Percentiles rank a stretch among this genome's conserved stretches.
phyloP scores from a whole-genome alignment of 2,797 vertebrate genomes.

The Ptychobarbus kaznakovi region DNA sequence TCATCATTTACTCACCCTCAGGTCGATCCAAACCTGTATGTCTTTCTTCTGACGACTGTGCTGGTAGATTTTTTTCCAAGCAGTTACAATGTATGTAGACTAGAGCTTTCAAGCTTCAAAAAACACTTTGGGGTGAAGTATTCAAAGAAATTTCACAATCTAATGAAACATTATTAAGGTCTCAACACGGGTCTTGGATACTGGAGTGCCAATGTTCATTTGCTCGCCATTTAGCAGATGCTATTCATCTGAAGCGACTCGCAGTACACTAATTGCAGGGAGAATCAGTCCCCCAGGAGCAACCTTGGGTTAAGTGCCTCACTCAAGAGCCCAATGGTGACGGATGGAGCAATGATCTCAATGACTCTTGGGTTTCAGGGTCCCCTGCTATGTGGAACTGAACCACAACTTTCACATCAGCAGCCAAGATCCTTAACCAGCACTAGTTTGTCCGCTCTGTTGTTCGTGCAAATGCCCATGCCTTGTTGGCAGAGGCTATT shows the following conservation, averaged over 20 bases:
- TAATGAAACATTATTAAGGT: constrained; percentile 1
- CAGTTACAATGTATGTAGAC: background rate
- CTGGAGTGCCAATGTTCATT: constrained; percentile 23
- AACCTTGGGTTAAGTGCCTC: constrained; percentile 46
- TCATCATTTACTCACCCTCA: constrained; percentile 2
- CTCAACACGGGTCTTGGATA: constrained; percentile 4
- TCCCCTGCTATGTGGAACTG: background rate
- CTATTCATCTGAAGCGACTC: constrained; percentile 17
- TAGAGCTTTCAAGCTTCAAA: background rate
- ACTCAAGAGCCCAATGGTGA: constrained; percentile 27
- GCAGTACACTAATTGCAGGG: constrained; percentile 23
- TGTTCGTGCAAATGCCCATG: background rate
- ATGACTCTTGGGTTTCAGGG: constrained; percentile 28
- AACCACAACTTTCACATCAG: constrained; percentile 12
- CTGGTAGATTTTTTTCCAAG: background rate
- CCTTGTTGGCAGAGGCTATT: too few relatives aligned
- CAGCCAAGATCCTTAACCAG: background rate
- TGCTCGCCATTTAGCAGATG: constrained; percentile 39
- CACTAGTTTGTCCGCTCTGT: background rate
- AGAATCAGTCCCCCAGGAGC: constrained; percentile 33
- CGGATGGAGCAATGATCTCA: constrained; percentile 11
- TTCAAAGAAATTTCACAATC: background rate
- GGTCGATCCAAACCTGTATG: background rate
- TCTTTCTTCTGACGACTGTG: background rate
- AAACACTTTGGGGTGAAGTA: background rate